phyloP scores from a whole-genome alignment of 2,797 vertebrate genomes.

The Myotis pilosus region DNA sequence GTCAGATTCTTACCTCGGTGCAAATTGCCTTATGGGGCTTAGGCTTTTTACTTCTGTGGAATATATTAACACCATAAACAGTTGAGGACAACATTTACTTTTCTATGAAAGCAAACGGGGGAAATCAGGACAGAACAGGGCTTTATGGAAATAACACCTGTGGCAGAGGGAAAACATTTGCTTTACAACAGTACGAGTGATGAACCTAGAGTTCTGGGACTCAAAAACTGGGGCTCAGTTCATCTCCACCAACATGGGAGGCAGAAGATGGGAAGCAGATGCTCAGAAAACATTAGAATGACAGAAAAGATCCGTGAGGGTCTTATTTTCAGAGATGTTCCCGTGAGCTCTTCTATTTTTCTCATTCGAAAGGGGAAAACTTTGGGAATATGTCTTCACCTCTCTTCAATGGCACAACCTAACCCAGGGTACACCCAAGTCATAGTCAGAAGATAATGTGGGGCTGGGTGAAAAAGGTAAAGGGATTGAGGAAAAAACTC shows the following conservation, averaged over 20 bases:
- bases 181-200: background rate
- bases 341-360: background rate
- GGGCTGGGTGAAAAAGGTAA: background rate
- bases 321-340: background rate
- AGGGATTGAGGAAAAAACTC: background rate
- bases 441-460: background rate
- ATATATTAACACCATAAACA: constrained; percentile 19
- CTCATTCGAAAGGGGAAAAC: background rate
- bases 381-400: background rate
- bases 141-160: constrained; percentile 29
- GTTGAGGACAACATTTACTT: background rate
- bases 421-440: background rate
- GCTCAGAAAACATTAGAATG: background rate
- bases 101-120: constrained; percentile 36
- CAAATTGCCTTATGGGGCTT: background rate
- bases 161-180: constrained; percentile 36
- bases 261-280: background rate
- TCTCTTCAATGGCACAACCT: background rate
- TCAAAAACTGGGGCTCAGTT: background rate
- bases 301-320: background rate
- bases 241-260: background rate
- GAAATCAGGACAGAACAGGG: constrained; percentile 31
- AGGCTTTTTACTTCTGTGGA: background rate
- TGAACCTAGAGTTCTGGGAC: background rate
- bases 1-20: background rate